Evolutionary conservation across 2,888 invertebrate species (phyloP).

Genomic region (Argyresthia albistria): DNA sequence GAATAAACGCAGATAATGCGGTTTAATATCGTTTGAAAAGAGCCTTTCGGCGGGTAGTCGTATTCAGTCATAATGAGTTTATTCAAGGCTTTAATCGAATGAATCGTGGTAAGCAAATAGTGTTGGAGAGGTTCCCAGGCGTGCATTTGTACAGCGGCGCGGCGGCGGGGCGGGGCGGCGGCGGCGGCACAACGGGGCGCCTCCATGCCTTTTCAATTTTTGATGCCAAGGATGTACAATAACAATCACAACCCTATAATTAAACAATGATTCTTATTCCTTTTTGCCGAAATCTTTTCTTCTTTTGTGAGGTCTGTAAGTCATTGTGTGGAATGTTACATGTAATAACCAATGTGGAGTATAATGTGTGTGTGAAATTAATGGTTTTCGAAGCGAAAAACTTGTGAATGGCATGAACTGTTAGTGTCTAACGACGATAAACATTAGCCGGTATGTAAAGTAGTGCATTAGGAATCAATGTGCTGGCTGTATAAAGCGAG

Average conservation of each 20-base stretch:
- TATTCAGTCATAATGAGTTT: slow-evolving; percentile 67
- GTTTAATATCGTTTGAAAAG: slow-evolving; percentile 68
- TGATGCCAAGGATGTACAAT: slow-evolving; percentile 7
- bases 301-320: neutral
- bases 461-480: slow-evolving; percentile 32
- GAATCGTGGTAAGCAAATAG: slow-evolving; percentile 66
- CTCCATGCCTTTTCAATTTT: slow-evolving; percentile 14
- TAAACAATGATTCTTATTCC: slow-evolving; percentile 13
- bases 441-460: slow-evolving; percentile 36
- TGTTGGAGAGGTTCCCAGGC: slow-evolving; percentile 24
- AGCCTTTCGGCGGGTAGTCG: slow-evolving; percentile 64
- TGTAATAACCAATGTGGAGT: neutral
- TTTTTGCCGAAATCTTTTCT: neutral
- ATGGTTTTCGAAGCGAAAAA: slow-evolving; percentile 2
- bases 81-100: slow-evolving; percentile 68
- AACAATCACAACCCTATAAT: slow-evolving; percentile 15
- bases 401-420: neutral
- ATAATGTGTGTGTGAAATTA: neutral
- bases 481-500: slow-evolving; percentile 10
- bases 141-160: slow-evolving; percentile 12
- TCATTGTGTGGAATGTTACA: neutral
- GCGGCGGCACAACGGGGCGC: slow-evolving; percentile 7
- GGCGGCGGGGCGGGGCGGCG: neutral
- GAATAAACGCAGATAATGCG: slow-evolving; percentile 68
- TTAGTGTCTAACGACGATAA: slow-evolving; percentile 23